Percentiles rank a stretch among this genome's conserved stretches.
Evolutionary conservation across 2,113 vertebrate genomes (phyloP).

Genomic region (Heptranchias perlo): DNA sequence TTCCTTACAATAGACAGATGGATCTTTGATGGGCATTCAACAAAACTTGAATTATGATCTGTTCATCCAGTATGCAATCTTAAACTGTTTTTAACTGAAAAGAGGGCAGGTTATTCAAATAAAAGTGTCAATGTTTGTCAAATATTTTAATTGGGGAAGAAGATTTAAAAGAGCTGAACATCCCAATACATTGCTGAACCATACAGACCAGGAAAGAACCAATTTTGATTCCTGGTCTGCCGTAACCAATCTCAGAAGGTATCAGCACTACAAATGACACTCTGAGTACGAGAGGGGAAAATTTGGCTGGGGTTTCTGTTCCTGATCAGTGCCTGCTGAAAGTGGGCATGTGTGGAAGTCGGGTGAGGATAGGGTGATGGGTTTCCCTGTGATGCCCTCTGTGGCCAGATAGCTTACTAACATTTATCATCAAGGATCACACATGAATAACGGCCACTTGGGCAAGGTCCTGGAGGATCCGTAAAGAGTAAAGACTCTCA

Average conservation of each 20-base stretch:
- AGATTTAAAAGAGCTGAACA: neutral
- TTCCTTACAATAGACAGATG: neutral
- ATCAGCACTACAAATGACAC: neutral
- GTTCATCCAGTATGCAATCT: neutral
- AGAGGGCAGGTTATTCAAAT: neutral
- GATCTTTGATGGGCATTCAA: neutral
- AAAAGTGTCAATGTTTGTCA: neutral
- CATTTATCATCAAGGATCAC: neutral
- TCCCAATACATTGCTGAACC: neutral
- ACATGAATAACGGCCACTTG: neutral
- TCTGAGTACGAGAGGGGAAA: neutral
- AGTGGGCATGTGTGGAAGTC: neutral
- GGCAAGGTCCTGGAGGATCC: neutral
- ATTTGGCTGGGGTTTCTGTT: neutral
- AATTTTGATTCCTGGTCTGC: neutral
- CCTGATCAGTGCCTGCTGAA: neutral
- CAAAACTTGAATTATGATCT: neutral
- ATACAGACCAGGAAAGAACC: neutral
- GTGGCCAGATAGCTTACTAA: neutral
- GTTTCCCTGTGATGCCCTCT: neutral
- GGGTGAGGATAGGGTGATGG: neutral
- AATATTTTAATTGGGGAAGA: neutral
- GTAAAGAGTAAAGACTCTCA: neutral
- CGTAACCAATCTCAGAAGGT: neutral
- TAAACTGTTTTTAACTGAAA: neutral